These are phyloP conservation scores for Oxycera nigricornis DNA, from an alignment of 2,888 invertebrate genomes.

Conservation along the genomic window DNA sequence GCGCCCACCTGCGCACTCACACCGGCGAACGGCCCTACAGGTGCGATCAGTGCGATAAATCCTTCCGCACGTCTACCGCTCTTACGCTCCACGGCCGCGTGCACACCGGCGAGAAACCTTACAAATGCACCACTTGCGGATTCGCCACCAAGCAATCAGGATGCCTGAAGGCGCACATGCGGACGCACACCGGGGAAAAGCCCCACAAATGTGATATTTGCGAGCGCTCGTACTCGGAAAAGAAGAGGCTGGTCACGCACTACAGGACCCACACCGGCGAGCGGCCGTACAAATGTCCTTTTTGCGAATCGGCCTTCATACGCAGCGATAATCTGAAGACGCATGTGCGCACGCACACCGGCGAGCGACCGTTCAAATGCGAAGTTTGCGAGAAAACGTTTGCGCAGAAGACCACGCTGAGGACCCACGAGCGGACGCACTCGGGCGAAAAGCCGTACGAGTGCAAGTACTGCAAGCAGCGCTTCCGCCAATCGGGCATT, in stretches of 20 bases:
- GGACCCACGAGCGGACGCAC: slow-evolving; percentile 41
- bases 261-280: slow-evolving; percentile 44
- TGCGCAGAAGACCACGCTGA: slow-evolving; percentile 38
- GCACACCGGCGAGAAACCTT: slow-evolving; percentile 43
- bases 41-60: slow-evolving; percentile 45
- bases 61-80: slow-evolving; percentile 43
- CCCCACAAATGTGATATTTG: slow-evolving; percentile 43
- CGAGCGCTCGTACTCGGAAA: slow-evolving; percentile 42
- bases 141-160: slow-evolving; percentile 44
- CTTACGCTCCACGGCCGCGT: slow-evolving; percentile 42
- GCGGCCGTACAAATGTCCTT: slow-evolving; percentile 42
- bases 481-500: slow-evolving; percentile 40
- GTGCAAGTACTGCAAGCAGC: slow-evolving; percentile 38
- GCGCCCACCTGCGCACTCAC: slow-evolving; percentile 44
- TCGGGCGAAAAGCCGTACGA: slow-evolving; percentile 41
- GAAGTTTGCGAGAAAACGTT: slow-evolving; percentile 37
- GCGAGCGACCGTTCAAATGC: slow-evolving; percentile 43
- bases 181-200: slow-evolving; percentile 44
- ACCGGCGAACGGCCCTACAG: slow-evolving; percentile 45
- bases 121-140: slow-evolving; percentile 39
- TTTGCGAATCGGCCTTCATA: slow-evolving; percentile 41
- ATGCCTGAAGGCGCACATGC: slow-evolving; percentile 40
- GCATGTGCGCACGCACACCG: slow-evolving; percentile 43
- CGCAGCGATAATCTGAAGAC: slow-evolving; percentile 40
- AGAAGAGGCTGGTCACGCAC: slow-evolving; percentile 43